phyloP scores from a whole-genome alignment of 2,797 vertebrate genomes.

The Neopelma chrysocephalum region DNA sequence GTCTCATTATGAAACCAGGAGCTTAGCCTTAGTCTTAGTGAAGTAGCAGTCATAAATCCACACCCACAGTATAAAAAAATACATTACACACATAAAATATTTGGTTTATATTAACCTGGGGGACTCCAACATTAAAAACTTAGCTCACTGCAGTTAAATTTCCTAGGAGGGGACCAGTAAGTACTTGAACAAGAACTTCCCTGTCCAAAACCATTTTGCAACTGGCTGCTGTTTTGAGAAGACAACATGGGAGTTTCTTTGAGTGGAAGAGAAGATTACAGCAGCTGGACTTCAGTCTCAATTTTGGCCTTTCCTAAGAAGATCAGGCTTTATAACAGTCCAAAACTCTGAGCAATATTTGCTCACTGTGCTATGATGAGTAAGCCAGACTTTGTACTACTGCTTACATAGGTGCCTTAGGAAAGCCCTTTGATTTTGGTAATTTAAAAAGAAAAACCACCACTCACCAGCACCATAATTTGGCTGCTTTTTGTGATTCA shows the following conservation, averaged over 20 bases:
- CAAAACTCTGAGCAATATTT: not conserved
- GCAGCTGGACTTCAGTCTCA: not conserved
- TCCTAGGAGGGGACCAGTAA: not conserved
- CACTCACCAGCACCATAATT: not conserved
- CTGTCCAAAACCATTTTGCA: not conserved
- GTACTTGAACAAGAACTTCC: not conserved
- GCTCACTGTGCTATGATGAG: not conserved
- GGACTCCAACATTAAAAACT: not conserved
- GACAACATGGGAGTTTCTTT: not conserved
- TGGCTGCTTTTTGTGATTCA: not conserved
- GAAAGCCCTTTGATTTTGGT: not conserved
- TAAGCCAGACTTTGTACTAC: not conserved
- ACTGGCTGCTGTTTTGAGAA: not conserved
- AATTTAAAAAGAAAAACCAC: not conserved
- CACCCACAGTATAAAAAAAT: not conserved
- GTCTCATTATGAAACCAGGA: not conserved
- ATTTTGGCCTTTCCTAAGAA: not conserved
- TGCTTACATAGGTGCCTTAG: not conserved
- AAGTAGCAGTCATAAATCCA: not conserved
- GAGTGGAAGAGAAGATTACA: not conserved
- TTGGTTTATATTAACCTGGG: not conserved
- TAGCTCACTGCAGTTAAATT: not conserved
- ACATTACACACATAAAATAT: not conserved
- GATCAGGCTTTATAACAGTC: not conserved
- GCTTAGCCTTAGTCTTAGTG: not conserved